Percentiles rank a stretch among this genome's conserved stretches.
Evolutionary conservation across 64 coral and sea anemone species (phyloP).

Genomic region (Montipora cactus): DNA sequence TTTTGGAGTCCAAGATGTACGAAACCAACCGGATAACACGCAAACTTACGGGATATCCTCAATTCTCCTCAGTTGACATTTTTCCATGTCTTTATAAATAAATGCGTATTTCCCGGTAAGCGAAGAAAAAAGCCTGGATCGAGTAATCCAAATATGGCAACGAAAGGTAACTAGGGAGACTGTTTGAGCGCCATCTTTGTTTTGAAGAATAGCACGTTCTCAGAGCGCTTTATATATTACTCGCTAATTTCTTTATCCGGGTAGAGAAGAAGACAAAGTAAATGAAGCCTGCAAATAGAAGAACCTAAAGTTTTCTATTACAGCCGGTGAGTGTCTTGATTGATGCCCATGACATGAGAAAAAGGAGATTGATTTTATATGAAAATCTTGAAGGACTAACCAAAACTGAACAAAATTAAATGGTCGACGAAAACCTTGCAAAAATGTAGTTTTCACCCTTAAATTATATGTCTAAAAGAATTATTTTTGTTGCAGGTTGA

Average conservation of each 20-base stretch:
- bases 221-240: not conserved
- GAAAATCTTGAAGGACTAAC: too few relatives aligned
- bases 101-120: not conserved
- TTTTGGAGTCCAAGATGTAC: not conserved
- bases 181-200: conserved; percentile 63
- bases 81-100: conserved; percentile 13
- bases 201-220: not conserved
- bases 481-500: not conserved
- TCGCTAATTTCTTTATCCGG: conserved; percentile 2
- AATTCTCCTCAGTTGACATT: not conserved
- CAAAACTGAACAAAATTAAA: too few relatives aligned
- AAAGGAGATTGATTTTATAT: not conserved
- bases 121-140: conserved; percentile 3
- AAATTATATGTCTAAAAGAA: not conserved
- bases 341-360: not conserved
- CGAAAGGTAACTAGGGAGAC: conserved; percentile 66
- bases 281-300: not conserved
- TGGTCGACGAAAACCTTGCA: too few relatives aligned
- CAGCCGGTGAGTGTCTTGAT: not conserved
- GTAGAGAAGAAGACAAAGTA: not conserved
- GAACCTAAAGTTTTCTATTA: not conserved
- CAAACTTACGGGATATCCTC: conserved; percentile 50
- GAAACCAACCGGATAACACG: not conserved
- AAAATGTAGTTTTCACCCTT: not conserved
- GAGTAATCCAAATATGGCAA: conserved; percentile 57